phyloP scores from a whole-genome alignment of 2,797 vertebrate genomes.

The Eulemur mongoz region DNA sequence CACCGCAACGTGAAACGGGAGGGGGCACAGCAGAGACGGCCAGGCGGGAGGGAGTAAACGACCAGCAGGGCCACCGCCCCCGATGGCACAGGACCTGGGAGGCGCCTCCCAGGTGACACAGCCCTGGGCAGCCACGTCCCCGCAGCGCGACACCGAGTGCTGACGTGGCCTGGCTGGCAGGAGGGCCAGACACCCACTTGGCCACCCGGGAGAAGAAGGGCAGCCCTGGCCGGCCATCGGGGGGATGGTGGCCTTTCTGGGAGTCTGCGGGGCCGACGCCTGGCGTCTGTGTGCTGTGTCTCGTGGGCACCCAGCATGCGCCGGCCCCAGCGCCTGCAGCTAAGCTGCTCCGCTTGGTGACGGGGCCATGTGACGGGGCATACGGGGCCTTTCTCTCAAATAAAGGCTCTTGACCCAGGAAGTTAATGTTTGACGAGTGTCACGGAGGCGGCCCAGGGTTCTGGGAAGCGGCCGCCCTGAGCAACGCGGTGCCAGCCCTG shows the following conservation, averaged over 20 bases:
- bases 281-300: rapidly evolving
- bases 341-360: rapidly evolving
- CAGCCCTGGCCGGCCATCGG: rapidly evolving
- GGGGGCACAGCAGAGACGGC: rapidly evolving
- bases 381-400: rapidly evolving
- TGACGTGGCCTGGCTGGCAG: not conserved
- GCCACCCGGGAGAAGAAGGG: rapidly evolving
- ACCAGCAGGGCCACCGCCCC: rapidly evolving
- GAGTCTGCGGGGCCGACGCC: too few species aligned
- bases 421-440: not conserved
- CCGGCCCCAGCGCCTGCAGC: rapidly evolving
- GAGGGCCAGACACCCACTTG: rapidly evolving
- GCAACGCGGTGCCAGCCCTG: too few species aligned
- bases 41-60: not conserved
- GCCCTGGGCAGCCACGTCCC: too few species aligned
- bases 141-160: rapidly evolving
- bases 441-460: rapidly evolving
- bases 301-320: not conserved
- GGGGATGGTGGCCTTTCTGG: rapidly evolving
- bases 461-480: not conserved
- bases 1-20: rapidly evolving
- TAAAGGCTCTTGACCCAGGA: not conserved
- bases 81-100: rapidly evolving
- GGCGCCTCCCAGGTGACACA: rapidly evolving
- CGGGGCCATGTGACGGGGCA: rapidly evolving